Evolutionary conservation across 2,797 vertebrate species (phyloP).

Genomic region (Acridotheres tristis): DNA sequence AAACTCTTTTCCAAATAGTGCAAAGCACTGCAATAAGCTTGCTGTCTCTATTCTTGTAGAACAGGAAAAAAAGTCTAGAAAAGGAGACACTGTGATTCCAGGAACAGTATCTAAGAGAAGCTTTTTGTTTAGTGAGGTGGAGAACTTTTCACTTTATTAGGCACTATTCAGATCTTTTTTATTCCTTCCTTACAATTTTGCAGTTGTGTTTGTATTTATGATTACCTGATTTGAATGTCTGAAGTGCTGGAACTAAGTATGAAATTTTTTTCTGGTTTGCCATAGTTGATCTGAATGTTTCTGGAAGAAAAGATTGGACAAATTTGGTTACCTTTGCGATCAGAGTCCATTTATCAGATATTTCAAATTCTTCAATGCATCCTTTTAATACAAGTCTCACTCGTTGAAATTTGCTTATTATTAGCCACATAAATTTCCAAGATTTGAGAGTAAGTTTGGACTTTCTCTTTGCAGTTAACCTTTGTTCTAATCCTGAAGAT

Average conservation of each 20-base stretch:
- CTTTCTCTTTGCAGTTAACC: conserved; percentile 87
- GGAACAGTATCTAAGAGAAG: not conserved
- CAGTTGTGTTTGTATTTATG: not conserved
- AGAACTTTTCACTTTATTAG: not conserved
- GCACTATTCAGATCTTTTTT: not conserved
- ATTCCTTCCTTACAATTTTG: not conserved
- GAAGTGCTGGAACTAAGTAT: not conserved
- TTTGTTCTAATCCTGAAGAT: conserved; percentile 97
- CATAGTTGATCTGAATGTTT: not conserved
- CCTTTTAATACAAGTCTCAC: not conserved
- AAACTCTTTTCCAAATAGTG: not conserved
- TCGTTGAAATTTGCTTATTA: not conserved
- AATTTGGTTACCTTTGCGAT: not conserved
- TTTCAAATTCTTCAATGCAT: not conserved
- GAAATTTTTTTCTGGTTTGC: not conserved
- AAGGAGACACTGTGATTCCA: not conserved
- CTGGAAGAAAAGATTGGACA: not conserved
- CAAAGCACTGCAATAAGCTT: not conserved
- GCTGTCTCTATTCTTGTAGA: not conserved
- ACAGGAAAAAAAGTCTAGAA: not conserved
- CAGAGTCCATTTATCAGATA: not conserved
- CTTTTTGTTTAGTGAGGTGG: not conserved
- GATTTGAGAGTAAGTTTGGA: conserved; percentile 14
- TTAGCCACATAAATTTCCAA: not conserved
- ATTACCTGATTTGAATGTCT: not conserved